Base-by-base conservation (phyloP, 2,797 vertebrate species). In the Falco berigora region DNA sequence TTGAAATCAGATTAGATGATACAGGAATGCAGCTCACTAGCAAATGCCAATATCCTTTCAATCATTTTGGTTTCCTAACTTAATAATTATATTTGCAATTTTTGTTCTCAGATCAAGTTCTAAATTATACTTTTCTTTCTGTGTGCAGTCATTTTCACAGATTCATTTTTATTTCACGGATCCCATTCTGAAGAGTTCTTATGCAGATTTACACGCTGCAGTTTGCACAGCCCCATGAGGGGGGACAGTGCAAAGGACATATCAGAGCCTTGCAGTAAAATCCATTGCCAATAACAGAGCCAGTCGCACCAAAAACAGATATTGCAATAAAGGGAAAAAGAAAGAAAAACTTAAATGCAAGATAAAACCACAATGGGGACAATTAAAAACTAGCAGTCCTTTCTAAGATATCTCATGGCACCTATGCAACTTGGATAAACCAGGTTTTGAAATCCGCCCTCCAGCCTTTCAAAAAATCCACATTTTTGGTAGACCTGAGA, bases 11-110 rank as follows among this genome's bases (percentile, higher is more conserved):
- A 94, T 68, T 68, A 72, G 81, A 79, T 34, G 49, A 78, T 50
- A 86, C 10, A 78, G 20, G 5, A 86, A 86, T 53, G 61, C 62
- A 90, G 52, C n/a, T 85, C 61, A 58, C 52, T 56, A 68, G 68
- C 27, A 91, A 96, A 92, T 68, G 81, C 38, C 78, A 80, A 86
- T 67, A 93, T 68, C 34, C 24, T 83, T 78, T 96, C 71, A 92
- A 66, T 77, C 75, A 68, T 83, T 88, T 78, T 87, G 10, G 52
- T 74, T 75, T 87, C 88, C 53, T 91, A 74, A 74, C 22, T 86
- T 83, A 74, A 47, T 62, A 68, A 55, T 42, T 49, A 22, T 22
- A 80, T 69, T 86, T 76, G 23, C 7, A 53, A 74, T 64, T 85
- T 87, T 74, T 74, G 14, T 82, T 80, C 77, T 87, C 53, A 50